These are phyloP conservation scores for Chunga burmeisteri DNA, from an alignment of 2,113 vertebrate genomes.

Conservation along the genomic window DNA sequence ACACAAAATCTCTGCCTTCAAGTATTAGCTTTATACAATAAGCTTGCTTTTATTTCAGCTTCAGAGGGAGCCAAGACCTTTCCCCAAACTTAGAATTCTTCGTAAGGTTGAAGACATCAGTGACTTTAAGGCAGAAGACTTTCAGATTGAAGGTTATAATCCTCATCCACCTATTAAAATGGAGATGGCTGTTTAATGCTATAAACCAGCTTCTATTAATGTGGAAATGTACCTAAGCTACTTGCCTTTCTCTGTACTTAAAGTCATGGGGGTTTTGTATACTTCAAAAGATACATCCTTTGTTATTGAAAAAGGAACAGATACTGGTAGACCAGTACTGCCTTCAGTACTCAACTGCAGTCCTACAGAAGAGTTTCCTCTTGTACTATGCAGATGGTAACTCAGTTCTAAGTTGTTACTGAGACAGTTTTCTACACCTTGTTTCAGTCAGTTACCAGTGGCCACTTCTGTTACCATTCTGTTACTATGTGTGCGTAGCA, in stretches of 20 bases:
- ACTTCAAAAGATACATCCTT: neutral
- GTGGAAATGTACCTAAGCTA: neutral
- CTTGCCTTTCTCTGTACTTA: neutral
- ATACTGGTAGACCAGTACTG: neutral
- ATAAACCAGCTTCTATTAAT: neutral
- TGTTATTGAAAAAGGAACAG: neutral
- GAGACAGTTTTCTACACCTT: rapidly evolving
- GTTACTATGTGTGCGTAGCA: neutral
- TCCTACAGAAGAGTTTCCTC: neutral
- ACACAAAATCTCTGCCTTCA: neutral
- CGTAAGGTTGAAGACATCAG: constrained; percentile 84
- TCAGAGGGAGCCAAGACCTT: constrained; percentile 87
- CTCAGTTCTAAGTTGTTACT: neutral
- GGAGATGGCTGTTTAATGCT: constrained; percentile 90
- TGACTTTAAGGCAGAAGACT: constrained; percentile 89
- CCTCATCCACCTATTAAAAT: constrained; percentile 95
- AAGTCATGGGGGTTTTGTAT: neutral
- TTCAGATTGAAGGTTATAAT: constrained; percentile 88
- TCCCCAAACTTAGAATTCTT: constrained; percentile 91
- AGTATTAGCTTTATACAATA: neutral
- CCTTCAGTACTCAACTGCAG: neutral
- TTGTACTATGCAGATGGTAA: neutral
- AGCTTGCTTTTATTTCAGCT: constrained; percentile 77
- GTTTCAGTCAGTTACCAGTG: neutral
- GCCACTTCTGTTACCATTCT: neutral